These are phyloP conservation scores for Periophthalmus modestus DNA, from an alignment of 2,113 vertebrate species.

Conservation along the genomic window DNA sequence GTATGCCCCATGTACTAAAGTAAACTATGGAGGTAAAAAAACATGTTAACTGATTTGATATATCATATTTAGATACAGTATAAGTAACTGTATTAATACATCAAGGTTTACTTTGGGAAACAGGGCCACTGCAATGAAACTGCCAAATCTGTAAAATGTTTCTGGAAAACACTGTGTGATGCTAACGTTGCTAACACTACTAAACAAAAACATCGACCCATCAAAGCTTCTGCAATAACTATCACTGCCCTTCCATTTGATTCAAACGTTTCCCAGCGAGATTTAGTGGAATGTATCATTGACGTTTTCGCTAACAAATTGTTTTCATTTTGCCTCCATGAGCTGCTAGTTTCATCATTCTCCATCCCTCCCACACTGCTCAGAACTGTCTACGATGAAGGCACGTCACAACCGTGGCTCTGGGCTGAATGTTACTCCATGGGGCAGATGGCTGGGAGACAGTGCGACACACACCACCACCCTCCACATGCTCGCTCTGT, in stretches of 20 bases:
- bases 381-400: slow-evolving; percentile 42
- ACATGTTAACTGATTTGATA: too few relatives aligned
- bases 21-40: too few relatives aligned
- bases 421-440: slow-evolving; percentile 47
- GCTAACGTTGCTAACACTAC: slow-evolving; percentile 1
- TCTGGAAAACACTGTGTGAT: neutral
- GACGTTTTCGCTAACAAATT: slow-evolving; percentile 32
- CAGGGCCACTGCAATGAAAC: neutral
- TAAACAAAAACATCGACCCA: neutral
- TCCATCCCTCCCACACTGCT: slow-evolving; percentile 41
- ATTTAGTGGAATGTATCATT: slow-evolving; percentile 58
- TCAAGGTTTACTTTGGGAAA: slow-evolving; percentile 9
- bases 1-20: too few relatives aligned
- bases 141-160: neutral
- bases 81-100: too few relatives aligned
- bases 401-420: slow-evolving; percentile 36
- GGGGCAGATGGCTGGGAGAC: slow-evolving; percentile 41
- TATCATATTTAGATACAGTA: too few relatives aligned
- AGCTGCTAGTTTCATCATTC: slow-evolving; percentile 41
- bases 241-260: slow-evolving; percentile 28
- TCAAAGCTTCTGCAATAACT: neutral
- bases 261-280: slow-evolving; percentile 26
- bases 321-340: slow-evolving; percentile 37
- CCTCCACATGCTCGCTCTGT: slow-evolving; percentile 16
- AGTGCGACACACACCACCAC: slow-evolving; percentile 9